phyloP scores from a whole-genome alignment of 2,113 vertebrate genomes.

The Salvator merianae region DNA sequence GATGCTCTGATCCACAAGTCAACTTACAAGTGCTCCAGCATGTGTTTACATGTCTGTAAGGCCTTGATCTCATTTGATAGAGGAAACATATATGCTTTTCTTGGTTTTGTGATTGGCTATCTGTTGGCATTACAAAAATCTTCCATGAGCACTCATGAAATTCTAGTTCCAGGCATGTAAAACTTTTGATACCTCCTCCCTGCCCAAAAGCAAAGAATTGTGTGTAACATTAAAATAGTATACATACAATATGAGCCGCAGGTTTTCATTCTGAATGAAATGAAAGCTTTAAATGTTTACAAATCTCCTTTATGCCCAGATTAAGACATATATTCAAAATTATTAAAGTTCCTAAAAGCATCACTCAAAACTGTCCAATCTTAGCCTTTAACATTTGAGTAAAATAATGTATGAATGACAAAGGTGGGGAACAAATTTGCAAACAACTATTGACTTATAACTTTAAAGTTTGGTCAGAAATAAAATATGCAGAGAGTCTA shows the following conservation, averaged over 20 bases:
- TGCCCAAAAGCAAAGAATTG: neutral
- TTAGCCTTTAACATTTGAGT: constrained; percentile 34
- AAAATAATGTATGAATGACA: constrained; percentile 36
- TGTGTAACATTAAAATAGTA: constrained; percentile 49
- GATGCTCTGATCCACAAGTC: neutral
- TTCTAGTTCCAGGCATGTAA: neutral
- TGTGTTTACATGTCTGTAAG: neutral
- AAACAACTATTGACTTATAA: constrained; percentile 13
- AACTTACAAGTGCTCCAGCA: too few species aligned
- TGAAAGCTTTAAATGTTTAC: constrained; percentile 53
- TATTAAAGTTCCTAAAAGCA: constrained; percentile 19
- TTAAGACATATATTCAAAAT: neutral
- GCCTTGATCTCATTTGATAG: neutral
- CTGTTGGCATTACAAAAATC: too few species aligned
- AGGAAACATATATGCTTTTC: too few species aligned
- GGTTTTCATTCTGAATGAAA: neutral
- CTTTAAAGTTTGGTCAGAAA: constrained; percentile 21
- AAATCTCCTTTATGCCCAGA: constrained; percentile 49
- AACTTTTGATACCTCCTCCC: constrained; percentile 22
- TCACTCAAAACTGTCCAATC: constrained; percentile 3
- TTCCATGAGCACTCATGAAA: neutral
- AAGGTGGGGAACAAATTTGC: constrained; percentile 37
- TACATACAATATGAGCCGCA: constrained; percentile 31
- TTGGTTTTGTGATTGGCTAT: too few species aligned
- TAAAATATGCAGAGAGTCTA: too few species aligned